Percentiles rank a stretch among this genome's conserved stretches.
phyloP scores from a whole-genome alignment of 2,113 vertebrate genomes.

The Oryzias woworae region DNA sequence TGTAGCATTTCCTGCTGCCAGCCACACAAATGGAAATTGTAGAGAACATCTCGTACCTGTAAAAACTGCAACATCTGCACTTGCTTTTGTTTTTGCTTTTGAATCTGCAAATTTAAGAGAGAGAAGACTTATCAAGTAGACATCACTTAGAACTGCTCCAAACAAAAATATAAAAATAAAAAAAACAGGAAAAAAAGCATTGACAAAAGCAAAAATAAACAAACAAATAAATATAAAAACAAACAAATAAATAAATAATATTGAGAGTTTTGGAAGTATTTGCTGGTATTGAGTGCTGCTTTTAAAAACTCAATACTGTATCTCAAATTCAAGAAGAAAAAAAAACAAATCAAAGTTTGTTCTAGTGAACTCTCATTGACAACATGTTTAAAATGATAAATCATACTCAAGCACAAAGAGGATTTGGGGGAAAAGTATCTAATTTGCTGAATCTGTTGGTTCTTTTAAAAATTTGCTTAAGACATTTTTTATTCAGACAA shows the following conservation, averaged over 20 bases:
- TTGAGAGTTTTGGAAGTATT: neutral
- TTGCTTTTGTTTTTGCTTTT: neutral
- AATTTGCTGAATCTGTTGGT: slow-evolving; percentile 4
- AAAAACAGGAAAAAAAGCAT: no score
- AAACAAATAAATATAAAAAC: neutral
- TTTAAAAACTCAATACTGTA: neutral
- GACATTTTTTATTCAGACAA: no score
- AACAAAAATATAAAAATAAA: no score
- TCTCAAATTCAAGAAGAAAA: slow-evolving; percentile 13
- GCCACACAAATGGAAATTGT: slow-evolving; percentile 9
- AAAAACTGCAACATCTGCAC: no score
- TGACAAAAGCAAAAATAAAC: no score
- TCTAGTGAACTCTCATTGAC: slow-evolving; percentile 12
- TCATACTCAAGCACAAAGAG: slow-evolving; percentile 35
- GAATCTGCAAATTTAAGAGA: no score
- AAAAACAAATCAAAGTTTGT: neutral
- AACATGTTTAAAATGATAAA: slow-evolving; percentile 48
- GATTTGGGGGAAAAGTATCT: slow-evolving; percentile 44
- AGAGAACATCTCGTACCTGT: neutral
- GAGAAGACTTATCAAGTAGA: no score
- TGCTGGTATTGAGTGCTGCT: neutral
- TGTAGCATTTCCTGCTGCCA: slow-evolving; percentile 27
- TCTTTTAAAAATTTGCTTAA: no score
- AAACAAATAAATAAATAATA: neutral
- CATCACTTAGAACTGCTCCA: no score